These are phyloP conservation scores for Acleris emargana DNA, from an alignment of 2,888 invertebrate genomes.

Conservation along the genomic window DNA sequence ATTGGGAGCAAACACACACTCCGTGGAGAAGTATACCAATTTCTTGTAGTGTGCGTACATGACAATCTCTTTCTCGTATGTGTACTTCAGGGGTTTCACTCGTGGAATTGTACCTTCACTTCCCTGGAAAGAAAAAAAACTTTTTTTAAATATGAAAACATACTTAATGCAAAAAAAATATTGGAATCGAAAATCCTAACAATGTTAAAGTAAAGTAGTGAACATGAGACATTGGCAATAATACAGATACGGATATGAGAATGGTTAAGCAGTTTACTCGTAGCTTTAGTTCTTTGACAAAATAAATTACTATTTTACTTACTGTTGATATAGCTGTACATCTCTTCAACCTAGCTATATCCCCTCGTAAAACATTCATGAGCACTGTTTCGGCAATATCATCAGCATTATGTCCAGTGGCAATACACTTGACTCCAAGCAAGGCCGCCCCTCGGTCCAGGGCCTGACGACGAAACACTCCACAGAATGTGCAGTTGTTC, in stretches of 20 bases:
- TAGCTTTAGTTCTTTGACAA: too few relatives aligned
- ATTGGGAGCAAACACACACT: slow-evolving; percentile 99
- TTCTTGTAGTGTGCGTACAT: slow-evolving; percentile 99
- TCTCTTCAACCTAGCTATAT: slow-evolving; percentile 95
- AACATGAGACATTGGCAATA: too few relatives aligned
- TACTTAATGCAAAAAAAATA: too few relatives aligned
- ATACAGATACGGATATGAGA: too few relatives aligned
- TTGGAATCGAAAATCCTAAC: too few relatives aligned
- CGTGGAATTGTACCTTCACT: slow-evolving; percentile 93
- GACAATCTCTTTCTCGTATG: slow-evolving; percentile 99
- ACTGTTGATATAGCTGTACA: slow-evolving; percentile 96
- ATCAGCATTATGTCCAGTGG: slow-evolving; percentile 98
- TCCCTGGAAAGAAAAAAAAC: slow-evolving; percentile 77
- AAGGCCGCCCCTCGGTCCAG: slow-evolving; percentile 96
- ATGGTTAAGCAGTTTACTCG: too few relatives aligned
- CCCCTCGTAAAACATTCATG: slow-evolving; percentile 98
- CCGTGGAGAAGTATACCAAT: slow-evolving; percentile 98
- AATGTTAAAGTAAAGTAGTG: too few relatives aligned
- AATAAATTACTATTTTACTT: slow-evolving; percentile 51
- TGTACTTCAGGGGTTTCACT: slow-evolving; percentile 98
- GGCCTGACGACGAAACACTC: slow-evolving; percentile 97
- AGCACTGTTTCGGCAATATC: slow-evolving; percentile 99
- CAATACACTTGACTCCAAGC: slow-evolving; percentile 95
- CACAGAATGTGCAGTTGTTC: slow-evolving; percentile 98
- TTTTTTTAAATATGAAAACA: too few relatives aligned